Percentiles rank a stretch among this genome's conserved stretches.
phyloP scores from a whole-genome alignment of 1,140 invertebrate species.

The Caenorhabditis brenneri region DNA sequence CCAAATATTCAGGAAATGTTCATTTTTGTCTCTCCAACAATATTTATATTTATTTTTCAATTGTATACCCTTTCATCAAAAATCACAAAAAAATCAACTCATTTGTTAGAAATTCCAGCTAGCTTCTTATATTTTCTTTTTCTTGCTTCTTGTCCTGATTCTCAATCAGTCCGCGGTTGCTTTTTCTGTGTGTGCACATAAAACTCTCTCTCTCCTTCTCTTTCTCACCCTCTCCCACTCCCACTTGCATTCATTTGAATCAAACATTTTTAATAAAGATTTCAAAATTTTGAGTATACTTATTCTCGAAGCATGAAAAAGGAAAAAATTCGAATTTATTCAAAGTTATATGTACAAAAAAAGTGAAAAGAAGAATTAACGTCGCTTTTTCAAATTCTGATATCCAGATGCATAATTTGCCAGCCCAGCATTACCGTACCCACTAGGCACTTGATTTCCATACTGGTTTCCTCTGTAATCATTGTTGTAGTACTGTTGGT shows the following conservation, averaged over 20 bases:
- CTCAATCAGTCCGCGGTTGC: constrained; percentile 25
- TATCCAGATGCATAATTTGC: not conserved
- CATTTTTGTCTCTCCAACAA: not conserved
- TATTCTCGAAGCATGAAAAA: not conserved
- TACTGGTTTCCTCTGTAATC: not conserved
- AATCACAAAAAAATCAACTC: not conserved
- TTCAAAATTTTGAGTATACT: not conserved
- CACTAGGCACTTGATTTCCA: not conserved
- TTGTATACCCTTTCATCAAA: not conserved
- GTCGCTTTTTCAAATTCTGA: constrained; percentile 1
- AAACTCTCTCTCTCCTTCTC: not conserved
- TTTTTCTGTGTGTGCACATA: constrained; percentile 21
- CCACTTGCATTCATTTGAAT: constrained; percentile 14
- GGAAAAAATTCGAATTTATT: not conserved
- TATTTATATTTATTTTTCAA: constrained; percentile 40
- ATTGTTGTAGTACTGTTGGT: constrained; percentile 23
- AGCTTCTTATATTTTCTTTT: constrained; percentile 1
- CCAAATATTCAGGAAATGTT: not conserved
- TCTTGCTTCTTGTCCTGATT: constrained; percentile 33
- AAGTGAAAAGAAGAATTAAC: not conserved
- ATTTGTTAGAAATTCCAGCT: constrained; percentile 7
- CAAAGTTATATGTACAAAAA: not conserved
- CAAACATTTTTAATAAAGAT: not conserved
- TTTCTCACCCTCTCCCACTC: no score
- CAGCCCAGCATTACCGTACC: not conserved